These are phyloP conservation scores for Physella acuta DNA, from an alignment of 1,140 invertebrate species.

Conservation along the genomic window DNA sequence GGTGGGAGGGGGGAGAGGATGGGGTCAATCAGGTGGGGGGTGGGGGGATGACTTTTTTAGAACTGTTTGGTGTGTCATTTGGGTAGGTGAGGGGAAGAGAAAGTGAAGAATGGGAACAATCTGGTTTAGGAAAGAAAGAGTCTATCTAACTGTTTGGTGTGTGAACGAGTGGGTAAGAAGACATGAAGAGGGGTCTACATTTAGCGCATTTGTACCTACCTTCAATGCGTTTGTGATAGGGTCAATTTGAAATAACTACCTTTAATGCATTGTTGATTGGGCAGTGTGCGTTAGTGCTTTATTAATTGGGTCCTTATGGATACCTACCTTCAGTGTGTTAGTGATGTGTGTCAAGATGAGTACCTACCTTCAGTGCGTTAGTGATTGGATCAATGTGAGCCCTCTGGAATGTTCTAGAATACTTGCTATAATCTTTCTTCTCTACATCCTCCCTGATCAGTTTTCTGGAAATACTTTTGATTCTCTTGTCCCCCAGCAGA, in stretches of 20 bases:
- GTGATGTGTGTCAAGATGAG: neutral
- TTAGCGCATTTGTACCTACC: too few relatives aligned
- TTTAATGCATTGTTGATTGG: neutral
- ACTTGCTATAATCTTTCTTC: constrained; percentile 31
- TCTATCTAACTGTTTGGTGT: neutral
- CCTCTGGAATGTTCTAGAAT: constrained; percentile 42
- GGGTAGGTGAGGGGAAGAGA: too few relatives aligned
- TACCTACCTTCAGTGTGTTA: neutral
- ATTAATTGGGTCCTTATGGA: neutral
- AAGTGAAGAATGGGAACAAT: too few relatives aligned
- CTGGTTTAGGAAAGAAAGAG: neutral
- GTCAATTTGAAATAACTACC: neutral
- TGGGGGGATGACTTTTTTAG: neutral
- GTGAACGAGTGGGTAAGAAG: neutral
- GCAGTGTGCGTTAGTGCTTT: neutral
- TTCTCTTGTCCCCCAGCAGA: constrained; percentile 40
- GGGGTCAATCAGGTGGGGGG: neutral
- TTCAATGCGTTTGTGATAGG: too few relatives aligned
- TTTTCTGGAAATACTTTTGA: constrained; percentile 38
- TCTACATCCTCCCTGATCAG: constrained; percentile 24
- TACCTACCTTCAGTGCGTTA: constrained; percentile 30
- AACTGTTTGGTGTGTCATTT: neutral
- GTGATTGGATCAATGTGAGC: constrained; percentile 37
- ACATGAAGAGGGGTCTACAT: too few relatives aligned
- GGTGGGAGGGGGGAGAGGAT: neutral